Evolutionary conservation across 2,113 vertebrate genomes (phyloP), one percentile per base, ranked within the genome.

Genomic region (Ophiodon elongatus): DNA sequence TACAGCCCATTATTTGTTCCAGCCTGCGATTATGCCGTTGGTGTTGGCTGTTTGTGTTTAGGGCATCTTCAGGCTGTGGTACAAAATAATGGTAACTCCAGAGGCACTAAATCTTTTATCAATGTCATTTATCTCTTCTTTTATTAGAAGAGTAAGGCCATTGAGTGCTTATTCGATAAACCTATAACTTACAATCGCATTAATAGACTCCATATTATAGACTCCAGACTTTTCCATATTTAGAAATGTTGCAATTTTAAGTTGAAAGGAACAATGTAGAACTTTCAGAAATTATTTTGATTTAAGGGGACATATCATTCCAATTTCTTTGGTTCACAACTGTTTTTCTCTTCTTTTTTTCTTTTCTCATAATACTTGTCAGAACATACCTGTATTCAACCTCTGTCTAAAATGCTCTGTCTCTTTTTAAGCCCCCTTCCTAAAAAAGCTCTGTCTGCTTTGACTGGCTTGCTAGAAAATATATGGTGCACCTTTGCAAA

Each of bases 31-130:
- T 15, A 66, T 25, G 31, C 25, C 54, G 15, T 70, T 54, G 57
- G 29, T 74, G 79, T 62, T 79, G 23, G 10, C 60, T 17, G 37
- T 82, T 33, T 35, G 25, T 68, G 13, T 35, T 66, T 2, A 31
- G 27, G 66, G 23, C 63, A 57, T 80, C 17, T 45, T 73, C 79
- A 68, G 76, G 62, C 57, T 7, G 0, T n/a, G 33, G 27, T 19
- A 68, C 8, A 41, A 29, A 60, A 52, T 25, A 21, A 54, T 15
- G 41, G 23, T 27, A 71, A 50, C 31, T 59, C 19, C 21, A 52
- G 8, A 65, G 45, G 15, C n/a, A 15, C 56, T 1, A 37, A 27
- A 5, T 21, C 4, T 69, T 50, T 47, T 29, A 29, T 6, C 7
- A 62, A 6, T 3, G 10, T 47, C 8, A 6, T 31, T 33, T 62